Evolutionary conservation across 2,888 invertebrate genomes (phyloP).

Genomic region (Rotaria socialis): DNA sequence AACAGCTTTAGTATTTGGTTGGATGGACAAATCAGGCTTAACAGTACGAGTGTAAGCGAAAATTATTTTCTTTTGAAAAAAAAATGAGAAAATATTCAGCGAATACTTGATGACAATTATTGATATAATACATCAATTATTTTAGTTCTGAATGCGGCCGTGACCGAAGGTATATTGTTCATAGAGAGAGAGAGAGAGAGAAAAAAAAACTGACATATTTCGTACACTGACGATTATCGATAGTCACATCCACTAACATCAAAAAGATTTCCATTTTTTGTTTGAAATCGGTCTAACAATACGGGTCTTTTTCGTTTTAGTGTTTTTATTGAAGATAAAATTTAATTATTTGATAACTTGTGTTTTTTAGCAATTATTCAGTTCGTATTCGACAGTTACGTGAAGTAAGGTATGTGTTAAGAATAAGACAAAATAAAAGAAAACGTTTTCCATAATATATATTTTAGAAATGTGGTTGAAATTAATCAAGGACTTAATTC

Average conservation of each 20-base stretch:
- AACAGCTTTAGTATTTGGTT: background rate
- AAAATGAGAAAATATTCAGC: background rate
- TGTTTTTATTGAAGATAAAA: background rate
- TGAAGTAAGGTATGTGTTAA: background rate
- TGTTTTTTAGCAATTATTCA: conserved; percentile 28
- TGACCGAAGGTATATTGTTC: background rate
- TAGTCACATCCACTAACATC: background rate
- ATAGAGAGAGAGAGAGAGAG: background rate
- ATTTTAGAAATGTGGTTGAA: conserved; percentile 27
- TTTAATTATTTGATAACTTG: background rate
- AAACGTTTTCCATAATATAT: background rate
- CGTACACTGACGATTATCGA: background rate
- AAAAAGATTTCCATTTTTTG: background rate
- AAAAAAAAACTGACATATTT: no score
- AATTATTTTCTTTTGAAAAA: background rate
- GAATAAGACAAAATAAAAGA: no score
- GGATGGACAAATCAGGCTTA: background rate
- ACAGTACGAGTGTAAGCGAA: background rate
- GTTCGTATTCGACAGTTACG: conserved; percentile 6
- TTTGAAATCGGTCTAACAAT: background rate
- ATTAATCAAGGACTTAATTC: conserved; percentile 59
- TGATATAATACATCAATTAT: background rate
- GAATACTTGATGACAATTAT: background rate
- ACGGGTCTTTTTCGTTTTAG: background rate
- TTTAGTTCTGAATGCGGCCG: background rate